These are phyloP conservation scores for Cinara cedri DNA, from an alignment of 2,888 invertebrate species.

Conservation along the genomic window DNA sequence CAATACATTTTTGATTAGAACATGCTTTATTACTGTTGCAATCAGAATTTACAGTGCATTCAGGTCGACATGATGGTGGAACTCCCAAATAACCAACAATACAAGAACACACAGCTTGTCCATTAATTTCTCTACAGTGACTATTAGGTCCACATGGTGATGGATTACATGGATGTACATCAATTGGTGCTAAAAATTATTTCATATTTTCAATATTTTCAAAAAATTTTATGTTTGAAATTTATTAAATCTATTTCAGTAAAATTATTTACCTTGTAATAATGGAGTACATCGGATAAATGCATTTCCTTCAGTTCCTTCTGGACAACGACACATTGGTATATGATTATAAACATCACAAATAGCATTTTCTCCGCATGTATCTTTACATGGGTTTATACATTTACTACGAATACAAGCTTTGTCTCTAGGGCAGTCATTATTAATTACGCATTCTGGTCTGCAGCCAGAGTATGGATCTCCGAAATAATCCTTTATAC, in stretches of 20 bases:
- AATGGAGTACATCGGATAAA: constrained; percentile 64
- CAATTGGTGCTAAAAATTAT: constrained; percentile 61
- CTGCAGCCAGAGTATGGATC: constrained; percentile 77
- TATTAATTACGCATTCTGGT: constrained; percentile 79
- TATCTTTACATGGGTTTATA: constrained; percentile 71
- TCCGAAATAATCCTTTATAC: constrained; percentile 74
- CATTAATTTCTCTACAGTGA: constrained; percentile 79
- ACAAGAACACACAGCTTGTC: constrained; percentile 85
- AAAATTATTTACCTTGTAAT: constrained; percentile 51
- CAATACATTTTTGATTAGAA: constrained; percentile 64
- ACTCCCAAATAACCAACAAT: constrained; percentile 71
- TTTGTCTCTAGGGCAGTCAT: constrained; percentile 72
- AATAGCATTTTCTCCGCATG: constrained; percentile 69
- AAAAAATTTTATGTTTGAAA: background rate
- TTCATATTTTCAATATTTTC: background rate
- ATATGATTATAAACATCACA: constrained; percentile 72
- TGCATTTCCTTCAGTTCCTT: constrained; percentile 71
- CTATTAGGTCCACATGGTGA: constrained; percentile 88
- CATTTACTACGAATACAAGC: constrained; percentile 74
- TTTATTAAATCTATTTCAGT: background rate
- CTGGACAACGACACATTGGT: constrained; percentile 77
- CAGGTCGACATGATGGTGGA: constrained; percentile 76
- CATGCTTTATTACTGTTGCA: constrained; percentile 66
- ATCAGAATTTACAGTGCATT: constrained; percentile 71
- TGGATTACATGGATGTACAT: constrained; percentile 76